These are phyloP conservation scores for Poeciliopsis occidentalis DNA, from an alignment of 2,113 vertebrate genomes.

Conservation along the genomic window DNA sequence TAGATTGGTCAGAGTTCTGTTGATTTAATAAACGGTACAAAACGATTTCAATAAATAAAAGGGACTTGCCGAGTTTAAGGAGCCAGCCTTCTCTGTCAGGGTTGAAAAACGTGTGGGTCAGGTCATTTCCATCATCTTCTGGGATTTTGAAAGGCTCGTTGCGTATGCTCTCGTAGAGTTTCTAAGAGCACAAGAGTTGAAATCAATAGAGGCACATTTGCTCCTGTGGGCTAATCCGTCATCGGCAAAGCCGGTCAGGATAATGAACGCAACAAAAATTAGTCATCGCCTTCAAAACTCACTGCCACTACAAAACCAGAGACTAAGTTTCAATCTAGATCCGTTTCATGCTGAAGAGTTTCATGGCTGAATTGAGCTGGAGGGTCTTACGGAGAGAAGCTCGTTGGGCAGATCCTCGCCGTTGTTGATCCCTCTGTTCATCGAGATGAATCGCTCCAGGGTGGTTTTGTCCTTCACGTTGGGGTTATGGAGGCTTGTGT, in stretches of 20 bases:
- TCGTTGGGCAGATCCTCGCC: slow-evolving; percentile 87
- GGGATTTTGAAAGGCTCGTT: slow-evolving; percentile 96
- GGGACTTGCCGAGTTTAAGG: slow-evolving; percentile 88
- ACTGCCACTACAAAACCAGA: too few species aligned
- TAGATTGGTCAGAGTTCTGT: background rate
- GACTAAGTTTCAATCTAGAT: background rate
- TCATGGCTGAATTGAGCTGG: slow-evolving; percentile 5
- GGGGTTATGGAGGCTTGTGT: slow-evolving; percentile 97
- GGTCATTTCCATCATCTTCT: slow-evolving; percentile 92
- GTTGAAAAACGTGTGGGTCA: slow-evolving; percentile 97
- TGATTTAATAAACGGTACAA: background rate
- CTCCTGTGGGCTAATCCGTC: background rate
- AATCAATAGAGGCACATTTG: too few species aligned
- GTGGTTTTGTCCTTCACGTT: slow-evolving; percentile 92
- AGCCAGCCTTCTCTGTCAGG: slow-evolving; percentile 96
- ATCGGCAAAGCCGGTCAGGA: too few species aligned
- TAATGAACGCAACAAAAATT: too few species aligned
- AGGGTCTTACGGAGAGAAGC: slow-evolving; percentile 85
- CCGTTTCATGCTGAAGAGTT: too few species aligned
- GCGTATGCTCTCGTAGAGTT: slow-evolving; percentile 93
- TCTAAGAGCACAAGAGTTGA: slow-evolving; percentile 55
- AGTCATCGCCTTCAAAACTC: too few species aligned
- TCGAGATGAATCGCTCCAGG: slow-evolving; percentile 90
- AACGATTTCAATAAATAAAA: background rate
- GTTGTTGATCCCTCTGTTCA: slow-evolving; percentile 93